These are phyloP conservation scores for zebrafish (Danio rerio) DNA, from an alignment of 2,113 vertebrate species.

Conservation along the genomic window GRCz12tu NC_133198.1:25512501-25513000, in stretches of 20 bases:
- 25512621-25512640: conserved; percentile 28
- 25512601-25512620: conserved; percentile 33
- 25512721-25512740: conserved; percentile 50
- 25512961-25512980: conserved; percentile 24
- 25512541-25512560: conserved; percentile 67
- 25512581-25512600: conserved; percentile 76
- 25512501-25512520: conserved; percentile 51
- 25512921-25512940: conserved; percentile 46
- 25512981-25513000: conserved; percentile 31
- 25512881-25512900: conserved; percentile 6
- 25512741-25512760: conserved; percentile 77
- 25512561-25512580: conserved; percentile 80
- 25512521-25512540: background rate
- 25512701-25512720: conserved; percentile 66
- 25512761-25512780: conserved; percentile 81
- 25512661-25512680: conserved; percentile 59
- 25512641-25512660: conserved; percentile 42
- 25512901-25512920: conserved; percentile 12
- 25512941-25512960: conserved; percentile 25
- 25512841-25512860: conserved; percentile 64
- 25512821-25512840: conserved; percentile 44
- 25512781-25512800: conserved; percentile 66
- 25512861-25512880: conserved; percentile 11
- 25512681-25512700: conserved; percentile 63
- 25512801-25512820: conserved; percentile 27